phyloP scores from a whole-genome alignment of 2,113 vertebrate genomes.

The Zonotrichia leucophrys region DNA sequence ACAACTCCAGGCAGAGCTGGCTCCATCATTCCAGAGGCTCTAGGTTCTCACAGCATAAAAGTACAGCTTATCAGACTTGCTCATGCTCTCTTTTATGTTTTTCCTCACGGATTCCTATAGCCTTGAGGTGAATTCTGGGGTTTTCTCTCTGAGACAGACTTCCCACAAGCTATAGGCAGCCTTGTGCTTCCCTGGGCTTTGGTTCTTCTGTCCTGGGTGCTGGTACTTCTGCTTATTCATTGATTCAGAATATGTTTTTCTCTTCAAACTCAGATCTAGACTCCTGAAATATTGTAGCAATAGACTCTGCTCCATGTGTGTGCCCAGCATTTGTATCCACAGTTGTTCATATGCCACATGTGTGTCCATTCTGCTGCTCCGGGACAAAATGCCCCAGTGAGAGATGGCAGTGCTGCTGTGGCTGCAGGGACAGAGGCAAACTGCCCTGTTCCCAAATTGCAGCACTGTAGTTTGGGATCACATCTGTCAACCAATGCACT shows the following conservation, averaged over 20 bases:
- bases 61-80: accelerated
- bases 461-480: neutral
- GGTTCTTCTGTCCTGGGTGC: neutral
- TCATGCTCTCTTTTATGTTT: neutral
- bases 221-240: neutral
- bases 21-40: neutral
- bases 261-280: neutral
- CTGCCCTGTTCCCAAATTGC: neutral
- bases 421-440: no score
- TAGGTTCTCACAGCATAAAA: neutral
- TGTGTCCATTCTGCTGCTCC: neutral
- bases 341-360: neutral
- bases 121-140: neutral
- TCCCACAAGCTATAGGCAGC: neutral
- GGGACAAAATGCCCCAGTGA: neutral
- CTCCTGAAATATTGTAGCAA: neutral
- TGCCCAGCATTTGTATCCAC: neutral
- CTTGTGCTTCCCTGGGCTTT: neutral
- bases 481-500: neutral
- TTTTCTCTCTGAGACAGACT: neutral
- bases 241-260: neutral
- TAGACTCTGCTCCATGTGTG: neutral
- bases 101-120: neutral
- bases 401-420: neutral
- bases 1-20: neutral